Conservation (phyloP, 2,888 invertebrate species). For the Macrophya annulata region DNA sequence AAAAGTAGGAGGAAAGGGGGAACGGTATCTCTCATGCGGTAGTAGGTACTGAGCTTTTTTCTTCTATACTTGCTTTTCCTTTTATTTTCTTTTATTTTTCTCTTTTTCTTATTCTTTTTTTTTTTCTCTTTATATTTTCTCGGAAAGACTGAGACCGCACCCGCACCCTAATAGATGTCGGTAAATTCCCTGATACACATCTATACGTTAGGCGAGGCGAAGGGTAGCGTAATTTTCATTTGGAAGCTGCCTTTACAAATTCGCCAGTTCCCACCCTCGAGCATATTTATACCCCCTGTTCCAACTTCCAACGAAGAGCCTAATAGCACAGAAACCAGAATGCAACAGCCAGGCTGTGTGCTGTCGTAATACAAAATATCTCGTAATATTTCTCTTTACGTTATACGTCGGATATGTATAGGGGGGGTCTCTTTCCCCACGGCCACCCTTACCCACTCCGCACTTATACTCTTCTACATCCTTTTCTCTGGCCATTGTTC, state of each 20-base stretch:
- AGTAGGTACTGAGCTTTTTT: neutral
- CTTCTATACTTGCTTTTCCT: neutral
- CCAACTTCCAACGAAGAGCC: constrained; percentile 28
- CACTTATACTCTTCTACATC: constrained; percentile 8
- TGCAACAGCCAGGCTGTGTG: constrained; percentile 48
- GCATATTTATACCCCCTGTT: constrained; percentile 66
- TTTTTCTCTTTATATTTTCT: neutral
- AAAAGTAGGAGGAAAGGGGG: neutral
- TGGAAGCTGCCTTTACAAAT: constrained; percentile 54
- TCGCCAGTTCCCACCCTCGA: constrained; percentile 43
- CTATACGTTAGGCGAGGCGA: constrained; percentile 36
- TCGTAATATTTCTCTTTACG: constrained; percentile 64
- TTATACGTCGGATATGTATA: constrained; percentile 2
- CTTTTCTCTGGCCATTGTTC: constrained; percentile 61
- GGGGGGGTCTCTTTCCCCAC: constrained; percentile 59
- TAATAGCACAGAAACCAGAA: constrained; percentile 60
- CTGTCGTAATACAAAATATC: constrained; percentile 62
- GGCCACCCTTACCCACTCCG: neutral
- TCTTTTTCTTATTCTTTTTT: neutral
- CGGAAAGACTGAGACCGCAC: constrained; percentile 27
- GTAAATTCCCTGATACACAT: constrained; percentile 49
- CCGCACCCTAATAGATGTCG: constrained; percentile 39
- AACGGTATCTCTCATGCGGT: neutral
- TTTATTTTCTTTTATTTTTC: neutral
- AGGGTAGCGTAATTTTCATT: constrained; percentile 54